Evolutionary conservation across 2,113 vertebrate genomes (phyloP), one percentile per base, ranked within the genome.

Genomic region (Ifrita kowaldi): DNA sequence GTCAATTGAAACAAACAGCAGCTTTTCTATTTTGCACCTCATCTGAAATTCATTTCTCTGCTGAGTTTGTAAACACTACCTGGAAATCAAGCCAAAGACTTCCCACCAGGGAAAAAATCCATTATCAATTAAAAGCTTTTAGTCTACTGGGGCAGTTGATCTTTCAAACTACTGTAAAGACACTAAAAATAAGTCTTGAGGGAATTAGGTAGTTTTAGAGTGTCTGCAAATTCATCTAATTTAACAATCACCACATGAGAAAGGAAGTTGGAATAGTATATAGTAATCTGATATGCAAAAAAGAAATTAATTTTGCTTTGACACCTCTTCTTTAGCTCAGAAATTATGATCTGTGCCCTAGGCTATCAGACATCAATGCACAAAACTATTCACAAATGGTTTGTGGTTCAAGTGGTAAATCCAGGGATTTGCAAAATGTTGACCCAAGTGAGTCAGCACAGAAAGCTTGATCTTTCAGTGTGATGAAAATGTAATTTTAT

Each of bases 401-500:
- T 98, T 98, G 97, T 95, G 85, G 98, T 98, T 98, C 98, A 98
- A 98, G 96, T 98, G 97, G 97, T 98, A 98, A 98, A 98, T 98
- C 96, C 94, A 98, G 96, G 97, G 81, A 96, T 98, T 98, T 98
- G 97, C 97, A 98, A 98, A 98, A 97, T 97, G 97, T 98, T 98
- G 98, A 98, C 98, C 98, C 97, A 97, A 98, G 97, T 98, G 98
- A 98, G 97, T 98, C 97, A 95, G 95, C 90, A 96, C 89, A 96
- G 97, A 94, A 97, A 97, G 97, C 95, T 98, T 98, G 98, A 98
- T 98, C 98, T 98, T 97, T 98, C 97, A 97, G 94, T 98, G 92
- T 98, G 98, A 98, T 98, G 98, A 98, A 98, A 98, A 98, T 97
- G 93, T 97, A 98, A 98, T 98, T 98, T 98, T 98, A 98, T 98